phyloP scores from a whole-genome alignment of 2,113 vertebrate species.

The Lasiurus cinereus region DNA sequence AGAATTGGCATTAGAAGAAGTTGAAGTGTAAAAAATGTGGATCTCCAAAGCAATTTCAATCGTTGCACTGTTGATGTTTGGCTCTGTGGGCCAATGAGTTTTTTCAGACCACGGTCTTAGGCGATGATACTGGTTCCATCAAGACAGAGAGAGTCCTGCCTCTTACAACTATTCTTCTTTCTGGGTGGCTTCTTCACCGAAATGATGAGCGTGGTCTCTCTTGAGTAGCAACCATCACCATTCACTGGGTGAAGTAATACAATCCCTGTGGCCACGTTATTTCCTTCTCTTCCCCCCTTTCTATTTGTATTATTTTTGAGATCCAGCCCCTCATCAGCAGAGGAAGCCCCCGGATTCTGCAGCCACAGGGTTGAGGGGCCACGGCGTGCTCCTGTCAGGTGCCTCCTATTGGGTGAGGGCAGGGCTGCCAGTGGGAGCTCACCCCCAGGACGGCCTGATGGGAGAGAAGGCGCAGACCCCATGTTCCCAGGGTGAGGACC shows the following conservation, averaged over 20 bases:
- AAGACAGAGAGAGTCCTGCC: not conserved
- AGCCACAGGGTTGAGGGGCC: not conserved
- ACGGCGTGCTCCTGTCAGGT: not conserved
- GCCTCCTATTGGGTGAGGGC: not conserved
- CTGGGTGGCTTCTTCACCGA: not conserved
- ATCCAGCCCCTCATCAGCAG: not conserved
- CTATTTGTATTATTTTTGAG: too few relatives aligned
- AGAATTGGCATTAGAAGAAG: too few relatives aligned
- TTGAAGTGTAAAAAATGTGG: too few relatives aligned
- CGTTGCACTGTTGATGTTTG: too few relatives aligned
- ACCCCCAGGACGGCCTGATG: constrained; percentile 33
- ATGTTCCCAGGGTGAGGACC: not conserved
- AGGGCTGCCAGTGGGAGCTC: not conserved
- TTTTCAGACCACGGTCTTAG: not conserved
- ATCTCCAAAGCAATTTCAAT: too few relatives aligned
- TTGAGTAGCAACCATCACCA: too few relatives aligned
- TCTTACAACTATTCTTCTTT: not conserved
- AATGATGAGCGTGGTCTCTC: not conserved
- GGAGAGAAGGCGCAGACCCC: constrained; percentile 17
- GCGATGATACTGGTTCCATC: not conserved
- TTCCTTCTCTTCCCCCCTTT: not conserved
- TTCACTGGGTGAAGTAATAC: not conserved
- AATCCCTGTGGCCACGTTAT: not conserved
- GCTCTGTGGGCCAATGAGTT: too few relatives aligned
- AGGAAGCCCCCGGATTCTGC: not conserved